Conservation (phyloP, 2,888 invertebrate species). For the Alitta virens region DNA sequence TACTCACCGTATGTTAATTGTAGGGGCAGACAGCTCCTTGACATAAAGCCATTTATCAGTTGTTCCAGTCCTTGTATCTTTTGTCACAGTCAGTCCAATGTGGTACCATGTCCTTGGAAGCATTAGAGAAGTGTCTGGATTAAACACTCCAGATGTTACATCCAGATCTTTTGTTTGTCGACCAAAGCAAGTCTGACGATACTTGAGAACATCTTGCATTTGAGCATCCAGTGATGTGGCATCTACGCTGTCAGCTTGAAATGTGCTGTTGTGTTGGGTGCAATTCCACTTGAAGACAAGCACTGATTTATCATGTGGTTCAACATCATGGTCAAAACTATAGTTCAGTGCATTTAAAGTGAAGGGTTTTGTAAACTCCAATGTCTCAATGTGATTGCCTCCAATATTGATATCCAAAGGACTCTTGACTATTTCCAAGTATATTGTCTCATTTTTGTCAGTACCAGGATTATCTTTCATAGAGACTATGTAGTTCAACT, state of each 20-base stretch:
- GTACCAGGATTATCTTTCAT: neutral
- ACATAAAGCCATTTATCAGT: neutral
- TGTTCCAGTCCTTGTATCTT: neutral
- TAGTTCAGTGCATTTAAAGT: neutral
- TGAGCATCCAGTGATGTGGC: neutral
- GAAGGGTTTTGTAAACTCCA: neutral
- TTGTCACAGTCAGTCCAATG: neutral
- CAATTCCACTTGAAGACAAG: neutral
- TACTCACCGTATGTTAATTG: no score
- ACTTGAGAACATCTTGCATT: neutral
- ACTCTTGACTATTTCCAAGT: neutral
- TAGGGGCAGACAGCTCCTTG: no score
- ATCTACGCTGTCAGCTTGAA: neutral
- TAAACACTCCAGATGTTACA: neutral
- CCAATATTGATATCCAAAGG: neutral
- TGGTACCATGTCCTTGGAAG: neutral
- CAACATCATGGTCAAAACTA: neutral
- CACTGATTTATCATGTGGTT: neutral
- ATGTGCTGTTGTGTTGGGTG: neutral
- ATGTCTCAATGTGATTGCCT: neutral
- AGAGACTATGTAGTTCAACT: neutral
- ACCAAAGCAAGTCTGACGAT: neutral
- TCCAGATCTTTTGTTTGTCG: neutral
- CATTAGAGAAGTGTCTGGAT: neutral
- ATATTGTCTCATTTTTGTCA: neutral